Conservation (phyloP, 92 coral and sea anemone species). For the Parazoanthus swiftii region DNA sequence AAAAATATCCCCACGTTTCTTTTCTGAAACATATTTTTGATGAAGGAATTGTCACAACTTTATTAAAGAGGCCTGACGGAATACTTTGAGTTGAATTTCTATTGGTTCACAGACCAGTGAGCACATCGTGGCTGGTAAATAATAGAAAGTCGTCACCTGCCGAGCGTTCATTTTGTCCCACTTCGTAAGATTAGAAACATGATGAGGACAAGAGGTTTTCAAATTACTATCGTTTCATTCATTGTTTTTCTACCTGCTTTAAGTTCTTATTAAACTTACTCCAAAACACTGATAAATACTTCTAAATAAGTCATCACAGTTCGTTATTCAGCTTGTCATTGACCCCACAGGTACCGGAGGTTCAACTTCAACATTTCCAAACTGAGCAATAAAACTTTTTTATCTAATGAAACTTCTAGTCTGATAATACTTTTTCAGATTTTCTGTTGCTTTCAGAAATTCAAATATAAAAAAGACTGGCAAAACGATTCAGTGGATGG, state of each 20-base stretch:
- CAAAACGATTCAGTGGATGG: not conserved
- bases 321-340: not conserved
- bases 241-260: not conserved
- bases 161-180: not conserved
- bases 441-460: not conserved
- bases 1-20: not conserved
- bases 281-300: no score
- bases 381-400: no score
- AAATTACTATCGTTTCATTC: no score
- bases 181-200: not conserved
- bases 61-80: constrained; percentile 31
- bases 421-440: not conserved
- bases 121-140: constrained; percentile 26
- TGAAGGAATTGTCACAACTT: constrained; percentile 3
- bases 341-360: not conserved
- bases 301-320: not conserved
- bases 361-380: not conserved
- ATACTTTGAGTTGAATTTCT: not conserved
- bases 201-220: not conserved
- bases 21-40: constrained; percentile 6
- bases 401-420: not conserved
- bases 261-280: no score
- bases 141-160: constrained; percentile 22
- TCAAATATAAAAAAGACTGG: no score
- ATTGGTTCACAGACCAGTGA: constrained; percentile 26